Base-by-base conservation (phyloP, 2,888 invertebrate genomes). In the Lucinisca nassula region DNA sequence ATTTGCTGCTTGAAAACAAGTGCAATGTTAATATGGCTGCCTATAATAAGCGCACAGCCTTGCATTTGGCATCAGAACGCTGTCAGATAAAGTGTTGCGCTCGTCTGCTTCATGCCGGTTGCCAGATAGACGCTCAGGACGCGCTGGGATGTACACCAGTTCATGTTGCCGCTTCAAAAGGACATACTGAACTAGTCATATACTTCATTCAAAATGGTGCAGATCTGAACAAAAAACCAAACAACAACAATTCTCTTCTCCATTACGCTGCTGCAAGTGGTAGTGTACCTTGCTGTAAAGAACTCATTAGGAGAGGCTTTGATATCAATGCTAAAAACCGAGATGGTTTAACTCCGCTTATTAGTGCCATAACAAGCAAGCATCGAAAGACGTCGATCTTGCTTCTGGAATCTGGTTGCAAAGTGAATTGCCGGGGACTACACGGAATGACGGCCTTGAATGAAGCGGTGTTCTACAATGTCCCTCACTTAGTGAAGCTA, bases 361-460 rank as follows among this genome's bases (percentile, higher is more conserved):
- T 94, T 67, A 92, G 93, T 67, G 94, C 93, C 70, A 94, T 93
- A 17, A 94, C 92, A 70, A 91, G 91, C 72, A 93, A 94, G 83
- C 94, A 94, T 83, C 90, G 93, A 32, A 84, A 92, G 75, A 92
- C 93, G 1, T 91, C 94, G 1, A 74, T 92, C 35, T 92, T 93
- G 49, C 88, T 95, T 6, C 77, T 95, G n/a, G 91, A 93, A 27
- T 87, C 92, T n/a, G 93, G 93, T 17, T 95, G 95, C 80, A 85
- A 94, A 35, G 87, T 93, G 0, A 92, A 94, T 72, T 81, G 82
- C 75, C 92, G 92, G 0, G 94, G 94, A 14, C 84, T 93, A 21
- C 94, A 95, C 83, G 93, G 93, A 8, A 95, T 95, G 93, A 95
- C 96, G 0, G 95, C 96, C 1, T 81, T 96, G 3, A 96, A 95